Evolutionary conservation across 2,888 invertebrate species (phyloP).

Genomic region (Athripsodes cinereus): DNA sequence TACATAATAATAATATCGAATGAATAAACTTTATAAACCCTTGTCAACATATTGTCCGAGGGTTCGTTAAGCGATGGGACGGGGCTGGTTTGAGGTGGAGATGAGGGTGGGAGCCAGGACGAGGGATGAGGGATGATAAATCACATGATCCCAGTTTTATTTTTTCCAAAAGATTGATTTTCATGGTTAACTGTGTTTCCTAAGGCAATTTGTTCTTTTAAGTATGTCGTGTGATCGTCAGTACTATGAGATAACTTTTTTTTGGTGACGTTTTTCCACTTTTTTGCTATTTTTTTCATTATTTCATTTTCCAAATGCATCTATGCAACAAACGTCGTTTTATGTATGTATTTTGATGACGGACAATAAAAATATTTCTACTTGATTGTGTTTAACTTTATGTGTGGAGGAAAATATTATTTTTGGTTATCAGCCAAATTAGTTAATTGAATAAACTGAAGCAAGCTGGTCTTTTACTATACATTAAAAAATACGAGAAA

Average conservation of each 20-base stretch:
- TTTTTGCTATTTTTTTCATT: conserved; percentile 13
- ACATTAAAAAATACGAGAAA: no score
- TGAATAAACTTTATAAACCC: conserved; percentile 26
- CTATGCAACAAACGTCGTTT: neutral
- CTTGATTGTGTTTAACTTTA: no score
- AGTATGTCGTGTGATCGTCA: conserved; percentile 11
- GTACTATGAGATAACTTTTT: neutral
- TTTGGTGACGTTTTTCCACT: neutral
- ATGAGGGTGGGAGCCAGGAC: neutral
- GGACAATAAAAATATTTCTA: no score
- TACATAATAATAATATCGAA: conserved; percentile 6
- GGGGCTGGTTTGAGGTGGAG: neutral
- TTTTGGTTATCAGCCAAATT: no score
- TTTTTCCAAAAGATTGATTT: conserved; percentile 28
- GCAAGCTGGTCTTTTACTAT: no score
- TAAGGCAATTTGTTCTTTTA: conserved; percentile 21
- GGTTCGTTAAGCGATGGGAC: neutral
- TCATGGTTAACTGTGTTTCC: conserved; percentile 26
- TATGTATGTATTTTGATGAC: neutral
- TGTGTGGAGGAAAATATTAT: no score
- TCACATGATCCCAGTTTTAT: conserved; percentile 25
- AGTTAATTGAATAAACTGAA: no score
- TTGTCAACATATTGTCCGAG: conserved; percentile 23
- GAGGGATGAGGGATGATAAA: conserved; percentile 21
- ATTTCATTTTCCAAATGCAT: conserved; percentile 27